phyloP scores from a whole-genome alignment of 2,113 vertebrate species.

The Plecotus auritus region DNA sequence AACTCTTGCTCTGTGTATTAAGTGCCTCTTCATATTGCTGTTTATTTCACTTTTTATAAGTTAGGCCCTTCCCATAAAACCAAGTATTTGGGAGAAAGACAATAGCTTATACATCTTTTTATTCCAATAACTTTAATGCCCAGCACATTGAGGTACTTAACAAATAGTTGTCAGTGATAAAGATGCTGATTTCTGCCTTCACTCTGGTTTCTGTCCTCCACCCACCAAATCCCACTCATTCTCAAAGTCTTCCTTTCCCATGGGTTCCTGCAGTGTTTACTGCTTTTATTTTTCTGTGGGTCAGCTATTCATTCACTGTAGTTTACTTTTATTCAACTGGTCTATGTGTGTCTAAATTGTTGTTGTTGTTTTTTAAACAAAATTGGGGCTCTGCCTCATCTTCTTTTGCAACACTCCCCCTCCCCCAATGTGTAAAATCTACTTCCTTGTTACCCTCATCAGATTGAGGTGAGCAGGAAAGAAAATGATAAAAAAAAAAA shows the following conservation, averaged over 20 bases:
- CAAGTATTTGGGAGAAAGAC: neutral
- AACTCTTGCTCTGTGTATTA: neutral
- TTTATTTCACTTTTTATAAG: neutral
- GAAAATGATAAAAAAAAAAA: neutral
- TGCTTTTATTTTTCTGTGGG: neutral
- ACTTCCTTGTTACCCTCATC: neutral
- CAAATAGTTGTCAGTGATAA: neutral
- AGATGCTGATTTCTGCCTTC: neutral
- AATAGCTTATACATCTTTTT: neutral
- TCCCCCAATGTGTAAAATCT: neutral
- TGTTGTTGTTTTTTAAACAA: neutral
- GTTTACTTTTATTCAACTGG: neutral
- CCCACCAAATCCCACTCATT: neutral
- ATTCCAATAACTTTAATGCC: neutral
- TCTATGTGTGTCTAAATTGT: neutral
- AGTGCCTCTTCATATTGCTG: neutral
- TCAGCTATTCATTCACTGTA: neutral
- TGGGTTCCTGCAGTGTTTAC: neutral
- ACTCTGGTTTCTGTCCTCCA: neutral
- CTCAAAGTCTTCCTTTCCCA: neutral
- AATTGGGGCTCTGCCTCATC: neutral
- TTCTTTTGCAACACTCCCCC: neutral
- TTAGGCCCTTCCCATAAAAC: neutral
- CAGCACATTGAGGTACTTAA: neutral
- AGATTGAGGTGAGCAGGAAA: neutral